Percentiles rank a stretch among this genome's conserved stretches.
Evolutionary conservation across 2,888 invertebrate species (phyloP).

Genomic region (Oasisia sp.): DNA sequence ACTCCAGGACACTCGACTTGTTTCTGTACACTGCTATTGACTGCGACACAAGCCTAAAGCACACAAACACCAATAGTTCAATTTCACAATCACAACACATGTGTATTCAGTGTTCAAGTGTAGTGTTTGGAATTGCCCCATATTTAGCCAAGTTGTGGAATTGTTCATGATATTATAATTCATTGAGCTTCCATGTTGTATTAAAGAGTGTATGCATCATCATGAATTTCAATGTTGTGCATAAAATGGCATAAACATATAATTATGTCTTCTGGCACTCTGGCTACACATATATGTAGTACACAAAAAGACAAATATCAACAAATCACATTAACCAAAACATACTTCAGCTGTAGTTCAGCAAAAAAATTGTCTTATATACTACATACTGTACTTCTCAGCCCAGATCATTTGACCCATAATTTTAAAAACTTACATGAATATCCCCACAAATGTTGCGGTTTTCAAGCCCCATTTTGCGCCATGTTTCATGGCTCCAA

Average conservation of each 20-base stretch:
- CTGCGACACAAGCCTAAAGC: constrained; percentile 23
- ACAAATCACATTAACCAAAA: too few relatives aligned
- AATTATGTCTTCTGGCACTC: background rate
- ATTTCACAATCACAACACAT: background rate
- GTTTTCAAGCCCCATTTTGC: constrained; percentile 23
- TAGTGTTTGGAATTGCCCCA: too few relatives aligned
- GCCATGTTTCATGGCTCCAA: constrained; percentile 24
- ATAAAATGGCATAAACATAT: too few relatives aligned
- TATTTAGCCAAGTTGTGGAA: too few relatives aligned
- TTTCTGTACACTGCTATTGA: constrained; percentile 21
- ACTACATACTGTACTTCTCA: too few relatives aligned
- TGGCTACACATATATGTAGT: background rate
- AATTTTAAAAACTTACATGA: constrained; percentile 13
- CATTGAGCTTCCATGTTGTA: too few relatives aligned
- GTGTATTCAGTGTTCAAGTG: background rate
- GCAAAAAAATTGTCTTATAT: too few relatives aligned
- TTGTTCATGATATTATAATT: too few relatives aligned
- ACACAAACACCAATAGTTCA: background rate
- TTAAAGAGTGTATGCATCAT: too few relatives aligned
- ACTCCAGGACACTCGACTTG: constrained; percentile 13
- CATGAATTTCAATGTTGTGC: too few relatives aligned
- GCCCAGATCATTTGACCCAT: background rate
- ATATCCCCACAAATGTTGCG: constrained; percentile 20
- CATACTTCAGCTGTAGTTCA: too few relatives aligned
- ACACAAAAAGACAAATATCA: too few relatives aligned